Conservation (phyloP, 2,797 vertebrate species). For the Salmo trutta region DNA sequence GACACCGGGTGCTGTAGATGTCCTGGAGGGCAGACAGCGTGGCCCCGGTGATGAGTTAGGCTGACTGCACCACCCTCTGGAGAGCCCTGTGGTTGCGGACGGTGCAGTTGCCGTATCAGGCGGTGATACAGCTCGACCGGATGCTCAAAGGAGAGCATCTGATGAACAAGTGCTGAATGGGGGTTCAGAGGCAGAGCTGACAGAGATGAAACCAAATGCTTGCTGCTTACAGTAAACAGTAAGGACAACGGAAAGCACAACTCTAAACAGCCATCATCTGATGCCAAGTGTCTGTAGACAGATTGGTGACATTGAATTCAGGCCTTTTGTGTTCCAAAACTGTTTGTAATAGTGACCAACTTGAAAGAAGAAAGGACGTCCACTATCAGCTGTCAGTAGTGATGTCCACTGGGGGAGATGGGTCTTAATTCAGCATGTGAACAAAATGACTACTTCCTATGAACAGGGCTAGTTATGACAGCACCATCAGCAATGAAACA, state of each 20-base stretch:
- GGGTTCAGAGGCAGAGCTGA: conserved; percentile 12
- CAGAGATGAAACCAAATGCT: conserved; percentile 16
- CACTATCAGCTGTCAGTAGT: conserved; percentile 38
- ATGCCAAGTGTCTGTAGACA: conserved; percentile 39
- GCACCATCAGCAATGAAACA: conserved; percentile 47
- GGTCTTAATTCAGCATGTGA: neutral
- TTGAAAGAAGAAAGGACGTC: neutral
- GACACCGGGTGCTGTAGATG: no score
- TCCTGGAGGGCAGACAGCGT: no score
- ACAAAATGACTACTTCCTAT: neutral
- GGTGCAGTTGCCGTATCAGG: no score
- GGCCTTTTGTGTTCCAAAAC: conserved; percentile 49
- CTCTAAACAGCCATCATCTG: conserved; percentile 48
- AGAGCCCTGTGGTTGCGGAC: no score
- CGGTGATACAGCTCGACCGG: no score
- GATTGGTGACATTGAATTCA: conserved; percentile 62
- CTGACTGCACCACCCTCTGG: no score
- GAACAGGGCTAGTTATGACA: conserved; percentile 31
- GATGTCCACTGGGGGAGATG: conserved; percentile 27
- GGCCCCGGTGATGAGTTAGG: no score
- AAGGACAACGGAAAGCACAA: conserved; percentile 20
- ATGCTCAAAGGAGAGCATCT: conserved; percentile 62
- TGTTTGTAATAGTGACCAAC: neutral
- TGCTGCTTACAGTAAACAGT: conserved; percentile 35
- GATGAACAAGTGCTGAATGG: conserved; percentile 65